Percentiles rank a stretch among this genome's conserved stretches.
Conservation (phyloP, 2,113 vertebrate genomes). For the Chunga burmeisteri region DNA sequence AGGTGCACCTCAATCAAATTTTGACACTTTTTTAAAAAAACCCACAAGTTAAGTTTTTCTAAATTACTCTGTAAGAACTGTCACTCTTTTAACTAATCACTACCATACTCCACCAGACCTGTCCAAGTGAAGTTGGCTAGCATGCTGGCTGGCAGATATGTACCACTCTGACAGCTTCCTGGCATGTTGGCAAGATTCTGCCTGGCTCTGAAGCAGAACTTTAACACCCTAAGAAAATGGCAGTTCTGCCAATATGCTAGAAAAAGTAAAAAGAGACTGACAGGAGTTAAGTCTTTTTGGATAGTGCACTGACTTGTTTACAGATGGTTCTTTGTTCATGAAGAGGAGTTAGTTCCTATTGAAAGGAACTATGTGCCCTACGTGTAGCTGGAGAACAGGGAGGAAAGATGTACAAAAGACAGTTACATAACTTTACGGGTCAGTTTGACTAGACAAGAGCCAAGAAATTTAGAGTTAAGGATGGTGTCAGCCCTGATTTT, state of each 20-base stretch:
- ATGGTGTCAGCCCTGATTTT: neutral
- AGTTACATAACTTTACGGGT: neutral
- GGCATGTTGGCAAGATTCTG: slow-evolving; percentile 52
- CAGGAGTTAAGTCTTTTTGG: slow-evolving; percentile 1
- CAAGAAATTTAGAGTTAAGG: slow-evolving; percentile 14
- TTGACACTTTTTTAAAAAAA: neutral
- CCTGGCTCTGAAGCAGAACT: slow-evolving; percentile 48
- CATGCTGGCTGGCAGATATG: slow-evolving; percentile 6
- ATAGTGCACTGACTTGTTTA: slow-evolving; percentile 34
- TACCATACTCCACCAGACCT: slow-evolving; percentile 51
- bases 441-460: neutral
- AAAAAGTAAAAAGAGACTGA: neutral
- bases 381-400: neutral
- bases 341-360: neutral
- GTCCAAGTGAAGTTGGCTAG: slow-evolving; percentile 43
- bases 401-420: neutral
- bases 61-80: slow-evolving; percentile 24
- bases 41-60: neutral
- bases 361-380: neutral
- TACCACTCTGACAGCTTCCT: slow-evolving; percentile 53
- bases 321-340: slow-evolving; percentile 42
- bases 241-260: slow-evolving; percentile 23
- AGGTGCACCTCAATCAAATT: slow-evolving; percentile 1
- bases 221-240: slow-evolving; percentile 57
- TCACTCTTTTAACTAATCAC: slow-evolving; percentile 56